These are phyloP conservation scores for Volucella zonaria DNA, from an alignment of 2,888 invertebrate species.

Conservation along the genomic window DNA sequence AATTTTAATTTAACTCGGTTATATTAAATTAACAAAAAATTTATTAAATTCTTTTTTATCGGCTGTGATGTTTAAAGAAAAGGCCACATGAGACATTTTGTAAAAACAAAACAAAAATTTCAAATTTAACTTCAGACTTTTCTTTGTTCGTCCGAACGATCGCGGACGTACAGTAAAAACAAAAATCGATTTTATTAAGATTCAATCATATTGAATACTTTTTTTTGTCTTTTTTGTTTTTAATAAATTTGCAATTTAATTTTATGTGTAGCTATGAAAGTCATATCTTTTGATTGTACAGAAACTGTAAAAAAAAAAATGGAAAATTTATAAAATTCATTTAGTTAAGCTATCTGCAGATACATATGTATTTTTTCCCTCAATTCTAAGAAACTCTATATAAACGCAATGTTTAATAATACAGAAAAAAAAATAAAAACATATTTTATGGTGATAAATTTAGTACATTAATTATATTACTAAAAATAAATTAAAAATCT, in stretches of 20 bases:
- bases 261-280: constrained; percentile 21
- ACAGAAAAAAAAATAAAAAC: constrained; percentile 14
- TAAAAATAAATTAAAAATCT: constrained; percentile 17
- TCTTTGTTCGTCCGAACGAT: not conserved
- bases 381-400: constrained; percentile 7
- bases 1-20: constrained; percentile 12
- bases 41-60: constrained; percentile 38
- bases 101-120: not conserved
- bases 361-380: constrained; percentile 24
- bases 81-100: constrained; percentile 28
- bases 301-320: constrained; percentile 11
- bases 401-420: constrained; percentile 15
- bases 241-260: constrained; percentile 11
- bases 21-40: constrained; percentile 8
- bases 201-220: constrained; percentile 5
- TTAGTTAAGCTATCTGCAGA: constrained; percentile 24
- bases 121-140: too few relatives aligned
- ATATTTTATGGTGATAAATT: constrained; percentile 59
- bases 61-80: constrained; percentile 57
- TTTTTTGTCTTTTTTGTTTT: not conserved
- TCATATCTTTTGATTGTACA: constrained; percentile 26
- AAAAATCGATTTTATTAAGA: constrained; percentile 1
- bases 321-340: constrained; percentile 4
- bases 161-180: not conserved
- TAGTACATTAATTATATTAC: constrained; percentile 46